These are phyloP conservation scores for Sebastes reedi DNA, from an alignment of 2,797 vertebrate species.

Conservation along the genomic window DNA sequence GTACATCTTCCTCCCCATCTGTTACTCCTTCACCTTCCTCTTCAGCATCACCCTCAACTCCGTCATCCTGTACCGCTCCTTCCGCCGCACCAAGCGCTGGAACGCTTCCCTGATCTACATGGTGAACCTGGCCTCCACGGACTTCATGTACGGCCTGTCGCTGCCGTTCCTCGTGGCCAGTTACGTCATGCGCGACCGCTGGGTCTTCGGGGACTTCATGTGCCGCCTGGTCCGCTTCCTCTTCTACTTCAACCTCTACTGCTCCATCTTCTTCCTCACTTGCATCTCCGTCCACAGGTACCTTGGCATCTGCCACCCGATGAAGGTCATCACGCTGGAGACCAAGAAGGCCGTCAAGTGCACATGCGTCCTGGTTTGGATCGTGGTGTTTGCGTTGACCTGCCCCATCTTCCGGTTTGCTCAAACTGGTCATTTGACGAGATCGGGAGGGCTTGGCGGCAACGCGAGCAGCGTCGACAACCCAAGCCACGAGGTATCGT, in stretches of 20 bases:
- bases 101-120: slow-evolving; percentile 89
- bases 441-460: slow-evolving; percentile 27
- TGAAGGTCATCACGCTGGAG: slow-evolving; percentile 85
- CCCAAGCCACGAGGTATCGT: background rate
- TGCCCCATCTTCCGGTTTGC: slow-evolving; percentile 88
- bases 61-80: slow-evolving; percentile 84
- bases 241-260: slow-evolving; percentile 89
- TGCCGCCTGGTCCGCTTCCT: slow-evolving; percentile 88
- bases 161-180: slow-evolving; percentile 87
- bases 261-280: slow-evolving; percentile 88
- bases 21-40: slow-evolving; percentile 87
- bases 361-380: slow-evolving; percentile 85
- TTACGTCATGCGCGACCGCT: slow-evolving; percentile 85
- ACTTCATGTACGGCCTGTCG: slow-evolving; percentile 89
- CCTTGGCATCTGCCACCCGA: slow-evolving; percentile 88
- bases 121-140: slow-evolving; percentile 87
- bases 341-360: slow-evolving; percentile 84
- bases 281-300: slow-evolving; percentile 89
- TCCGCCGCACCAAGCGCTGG: slow-evolving; percentile 83
- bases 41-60: slow-evolving; percentile 87
- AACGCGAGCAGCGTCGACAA: slow-evolving; percentile 26
- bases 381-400: slow-evolving; percentile 84
- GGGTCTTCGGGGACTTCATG: slow-evolving; percentile 89
- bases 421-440: slow-evolving; percentile 79
- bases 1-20: slow-evolving; percentile 88